Percentiles rank a stretch among this genome's conserved stretches.
Conservation (phyloP, 2,797 vertebrate genomes). For the Gymnocypris eckloni region DNA sequence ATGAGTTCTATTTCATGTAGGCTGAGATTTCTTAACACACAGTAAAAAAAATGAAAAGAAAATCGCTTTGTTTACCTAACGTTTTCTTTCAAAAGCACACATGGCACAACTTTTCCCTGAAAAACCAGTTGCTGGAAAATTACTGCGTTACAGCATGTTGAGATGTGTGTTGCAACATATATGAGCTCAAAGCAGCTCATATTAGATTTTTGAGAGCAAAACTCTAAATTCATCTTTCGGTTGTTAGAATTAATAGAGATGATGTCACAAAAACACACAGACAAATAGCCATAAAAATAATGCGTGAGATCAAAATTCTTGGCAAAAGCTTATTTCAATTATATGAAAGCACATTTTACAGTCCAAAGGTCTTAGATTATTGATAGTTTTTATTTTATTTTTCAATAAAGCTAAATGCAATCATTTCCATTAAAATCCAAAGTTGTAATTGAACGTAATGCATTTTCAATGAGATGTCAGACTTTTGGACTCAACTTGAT, state of each 20-base stretch:
- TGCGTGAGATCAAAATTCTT: neutral
- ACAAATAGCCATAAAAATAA: neutral
- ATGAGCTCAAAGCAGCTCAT: neutral
- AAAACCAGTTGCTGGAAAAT: conserved; percentile 34
- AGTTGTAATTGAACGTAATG: neutral
- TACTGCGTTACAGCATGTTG: conserved; percentile 32
- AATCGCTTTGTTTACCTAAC: conserved; percentile 46
- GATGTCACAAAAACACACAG: conserved; percentile 10
- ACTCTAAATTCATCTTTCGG: conserved; percentile 22
- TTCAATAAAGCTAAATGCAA: neutral
- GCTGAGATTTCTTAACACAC: conserved; percentile 38
- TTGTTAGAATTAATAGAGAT: conserved; percentile 33
- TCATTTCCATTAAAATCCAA: neutral
- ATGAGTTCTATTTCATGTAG: conserved; percentile 51
- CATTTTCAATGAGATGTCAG: neutral
- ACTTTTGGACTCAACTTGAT: neutral
- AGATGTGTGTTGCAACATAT: conserved; percentile 38
- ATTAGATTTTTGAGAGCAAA: conserved; percentile 15
- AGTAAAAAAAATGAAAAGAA: conserved; percentile 26
- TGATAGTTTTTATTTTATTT: neutral
- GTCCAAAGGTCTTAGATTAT: neutral
- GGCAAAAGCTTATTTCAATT: neutral
- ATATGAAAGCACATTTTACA: neutral
- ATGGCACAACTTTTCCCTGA: conserved; percentile 42
- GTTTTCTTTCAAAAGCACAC: conserved; percentile 43